Evolutionary conservation across 2,888 invertebrate genomes (phyloP).

Genomic region (Automeris io): DNA sequence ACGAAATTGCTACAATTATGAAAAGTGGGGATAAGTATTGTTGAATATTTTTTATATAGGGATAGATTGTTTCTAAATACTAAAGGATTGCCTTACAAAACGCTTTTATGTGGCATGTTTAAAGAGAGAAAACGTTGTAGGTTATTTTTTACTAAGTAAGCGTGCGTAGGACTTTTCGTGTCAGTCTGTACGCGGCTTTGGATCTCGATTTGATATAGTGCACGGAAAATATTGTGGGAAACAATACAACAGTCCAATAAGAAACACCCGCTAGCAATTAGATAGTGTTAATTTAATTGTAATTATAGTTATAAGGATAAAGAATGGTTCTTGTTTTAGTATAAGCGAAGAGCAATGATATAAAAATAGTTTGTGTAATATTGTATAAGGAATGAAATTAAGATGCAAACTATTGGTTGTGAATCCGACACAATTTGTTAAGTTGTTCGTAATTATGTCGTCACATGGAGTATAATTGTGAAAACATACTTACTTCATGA

Average conservation of each 20-base stretch:
- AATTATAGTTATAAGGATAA: slow-evolving; percentile 70
- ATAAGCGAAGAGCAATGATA: slow-evolving; percentile 75
- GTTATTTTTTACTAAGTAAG: too few relatives aligned
- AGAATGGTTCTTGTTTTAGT: slow-evolving; percentile 75
- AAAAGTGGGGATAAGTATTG: too few relatives aligned
- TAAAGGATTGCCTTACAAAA: background rate
- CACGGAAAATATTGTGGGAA: slow-evolving; percentile 42
- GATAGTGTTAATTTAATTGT: slow-evolving; percentile 74
- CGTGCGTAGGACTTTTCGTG: slow-evolving; percentile 5
- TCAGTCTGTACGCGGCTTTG: slow-evolving; percentile 32
- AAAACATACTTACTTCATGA: slow-evolving; percentile 55
- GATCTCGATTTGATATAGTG: slow-evolving; percentile 45
- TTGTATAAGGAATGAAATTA: slow-evolving; percentile 71
- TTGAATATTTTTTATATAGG: background rate
- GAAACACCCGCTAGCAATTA: slow-evolving; percentile 71
- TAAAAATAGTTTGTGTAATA: slow-evolving; percentile 76
- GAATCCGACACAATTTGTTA: slow-evolving; percentile 76
- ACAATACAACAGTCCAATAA: slow-evolving; percentile 64
- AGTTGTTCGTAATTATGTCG: slow-evolving; percentile 64
- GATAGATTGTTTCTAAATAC: background rate
- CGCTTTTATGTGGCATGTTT: background rate
- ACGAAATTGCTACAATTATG: background rate
- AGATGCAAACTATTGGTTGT: slow-evolving; percentile 77
- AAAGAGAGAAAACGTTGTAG: too few relatives aligned
- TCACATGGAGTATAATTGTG: slow-evolving; percentile 58